Percentiles rank a stretch among this genome's conserved stretches.
phyloP scores from a whole-genome alignment of 2,113 vertebrate genomes.

The Amazona vittata region DNA sequence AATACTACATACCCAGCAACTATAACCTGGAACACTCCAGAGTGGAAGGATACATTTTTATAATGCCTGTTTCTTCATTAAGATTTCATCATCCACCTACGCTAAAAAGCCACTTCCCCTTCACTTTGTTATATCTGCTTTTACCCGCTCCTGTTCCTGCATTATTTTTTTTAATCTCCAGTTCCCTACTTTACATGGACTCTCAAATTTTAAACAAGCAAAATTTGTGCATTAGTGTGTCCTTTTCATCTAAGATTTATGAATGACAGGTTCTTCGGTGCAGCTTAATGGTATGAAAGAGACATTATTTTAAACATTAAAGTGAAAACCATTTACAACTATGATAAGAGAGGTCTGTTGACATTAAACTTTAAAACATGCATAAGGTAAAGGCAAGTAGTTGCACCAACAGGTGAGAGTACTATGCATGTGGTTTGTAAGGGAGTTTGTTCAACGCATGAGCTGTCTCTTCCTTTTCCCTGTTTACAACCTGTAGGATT shows the following conservation, averaged over 20 bases:
- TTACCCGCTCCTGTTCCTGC: conserved; percentile 81
- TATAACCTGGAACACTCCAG: conserved; percentile 66
- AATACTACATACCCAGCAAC: conserved; percentile 72
- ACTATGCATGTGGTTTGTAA: not conserved
- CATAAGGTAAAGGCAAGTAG: conserved; percentile 84
- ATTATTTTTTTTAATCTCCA: conserved; percentile 92
- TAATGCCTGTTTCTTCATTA: conserved; percentile 98
- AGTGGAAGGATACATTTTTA: conserved; percentile 76
- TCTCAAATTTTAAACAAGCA: conserved; percentile 87
- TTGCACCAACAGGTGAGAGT: conserved; percentile 68
- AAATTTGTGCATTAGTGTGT: conserved; percentile 92
- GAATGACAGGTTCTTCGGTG: conserved; percentile 83
- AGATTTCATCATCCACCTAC: conserved; percentile 90
- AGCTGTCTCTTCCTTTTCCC: conserved; percentile 24
- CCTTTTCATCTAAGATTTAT: conserved; percentile 94
- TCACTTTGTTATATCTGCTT: conserved; percentile 76
- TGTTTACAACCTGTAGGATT: conserved; percentile 14
- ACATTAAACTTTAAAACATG: conserved; percentile 92
- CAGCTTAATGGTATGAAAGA: conserved; percentile 92
- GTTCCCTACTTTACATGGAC: conserved; percentile 88
- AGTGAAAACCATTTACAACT: conserved; percentile 98
- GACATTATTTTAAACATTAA: conserved; percentile 99
- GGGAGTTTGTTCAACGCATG: conserved; percentile 55
- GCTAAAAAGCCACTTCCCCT: conserved; percentile 84
- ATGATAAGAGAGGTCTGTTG: conserved; percentile 93